A percentile compares a stretch with the other conserved stretches of the same genome.
These are phyloP conservation scores for Hedya salicella DNA, from an alignment of 2,888 invertebrate species.

Conservation along the genomic window DNA sequence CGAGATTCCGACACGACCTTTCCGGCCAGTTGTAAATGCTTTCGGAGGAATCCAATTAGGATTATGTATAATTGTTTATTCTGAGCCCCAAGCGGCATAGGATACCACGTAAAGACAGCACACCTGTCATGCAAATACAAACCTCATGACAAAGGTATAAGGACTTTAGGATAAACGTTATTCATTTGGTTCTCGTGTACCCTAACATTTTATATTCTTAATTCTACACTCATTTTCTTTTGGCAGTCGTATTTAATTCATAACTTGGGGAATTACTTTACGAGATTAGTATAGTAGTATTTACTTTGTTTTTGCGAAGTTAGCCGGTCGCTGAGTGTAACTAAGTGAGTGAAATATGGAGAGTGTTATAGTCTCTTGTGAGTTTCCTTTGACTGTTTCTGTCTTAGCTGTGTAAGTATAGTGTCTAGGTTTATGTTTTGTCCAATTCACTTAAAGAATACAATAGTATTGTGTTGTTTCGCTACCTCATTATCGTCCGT, in stretches of 20 bases:
- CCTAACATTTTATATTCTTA: conserved; percentile 39
- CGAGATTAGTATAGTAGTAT: conserved; percentile 12
- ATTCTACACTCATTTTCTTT: conserved; percentile 31
- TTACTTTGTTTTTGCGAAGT: conserved; percentile 2
- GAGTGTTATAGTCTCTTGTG: background rate
- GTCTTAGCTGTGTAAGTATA: too few relatives aligned
- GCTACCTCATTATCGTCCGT: too few relatives aligned
- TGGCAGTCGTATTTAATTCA: conserved; percentile 36
- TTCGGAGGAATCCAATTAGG: conserved; percentile 48
- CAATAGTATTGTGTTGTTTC: too few relatives aligned
- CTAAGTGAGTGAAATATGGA: background rate
- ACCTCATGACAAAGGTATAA: conserved; percentile 5
- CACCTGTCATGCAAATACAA: background rate
- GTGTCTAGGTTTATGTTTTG: too few relatives aligned
- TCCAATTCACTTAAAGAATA: too few relatives aligned
- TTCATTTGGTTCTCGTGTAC: background rate
- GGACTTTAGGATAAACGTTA: background rate
- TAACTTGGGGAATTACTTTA: conserved; percentile 23
- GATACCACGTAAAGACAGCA: background rate
- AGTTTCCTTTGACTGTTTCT: background rate
- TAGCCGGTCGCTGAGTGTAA: background rate
- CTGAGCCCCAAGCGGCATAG: conserved; percentile 38
- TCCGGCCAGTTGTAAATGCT: conserved; percentile 17
- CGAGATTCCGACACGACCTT: conserved; percentile 7
- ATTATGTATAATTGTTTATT: conserved; percentile 51